Evolutionary conservation across 2,113 vertebrate genomes (phyloP).

Genomic region (Catharus minimus): DNA sequence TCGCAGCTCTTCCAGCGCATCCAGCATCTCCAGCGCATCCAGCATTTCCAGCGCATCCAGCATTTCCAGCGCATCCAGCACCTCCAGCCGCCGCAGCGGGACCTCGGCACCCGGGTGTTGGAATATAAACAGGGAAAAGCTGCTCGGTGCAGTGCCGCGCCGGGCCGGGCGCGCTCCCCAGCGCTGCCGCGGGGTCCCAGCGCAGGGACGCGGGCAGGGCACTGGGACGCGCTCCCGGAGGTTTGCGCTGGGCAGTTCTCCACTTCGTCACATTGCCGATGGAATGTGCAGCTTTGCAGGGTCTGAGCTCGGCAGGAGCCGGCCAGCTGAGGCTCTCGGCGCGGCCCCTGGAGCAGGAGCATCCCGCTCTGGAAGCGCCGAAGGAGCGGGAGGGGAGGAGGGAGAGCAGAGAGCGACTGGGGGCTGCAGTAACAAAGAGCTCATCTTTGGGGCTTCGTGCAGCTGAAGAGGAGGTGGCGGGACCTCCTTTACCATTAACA

Average conservation of each 20-base stretch:
- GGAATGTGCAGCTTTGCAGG: neutral
- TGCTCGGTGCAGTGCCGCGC: neutral
- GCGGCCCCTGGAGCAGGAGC: neutral
- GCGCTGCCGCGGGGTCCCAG: neutral
- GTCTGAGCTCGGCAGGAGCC: neutral
- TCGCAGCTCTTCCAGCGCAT: rapidly evolving
- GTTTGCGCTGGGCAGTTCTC: neutral
- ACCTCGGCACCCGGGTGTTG: neutral
- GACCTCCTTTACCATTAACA: conserved; percentile 42
- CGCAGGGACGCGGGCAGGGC: neutral
- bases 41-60: neutral
- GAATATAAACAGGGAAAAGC: neutral
- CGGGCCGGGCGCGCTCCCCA: neutral
- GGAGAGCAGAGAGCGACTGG: neutral
- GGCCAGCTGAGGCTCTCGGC: neutral
- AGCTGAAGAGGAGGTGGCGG: conserved; percentile 7
- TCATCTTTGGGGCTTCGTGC: conserved; percentile 9
- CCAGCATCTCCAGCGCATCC: rapidly evolving
- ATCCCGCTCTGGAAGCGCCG: neutral
- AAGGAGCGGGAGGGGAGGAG: neutral
- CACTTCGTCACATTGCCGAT: neutral
- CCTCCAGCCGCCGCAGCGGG: neutral
- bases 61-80: rapidly evolving
- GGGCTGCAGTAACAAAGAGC: conserved; percentile 26
- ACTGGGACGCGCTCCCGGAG: neutral